Conservation (phyloP, 2,113 vertebrate species). For the Trematocara macrostoma region DNA sequence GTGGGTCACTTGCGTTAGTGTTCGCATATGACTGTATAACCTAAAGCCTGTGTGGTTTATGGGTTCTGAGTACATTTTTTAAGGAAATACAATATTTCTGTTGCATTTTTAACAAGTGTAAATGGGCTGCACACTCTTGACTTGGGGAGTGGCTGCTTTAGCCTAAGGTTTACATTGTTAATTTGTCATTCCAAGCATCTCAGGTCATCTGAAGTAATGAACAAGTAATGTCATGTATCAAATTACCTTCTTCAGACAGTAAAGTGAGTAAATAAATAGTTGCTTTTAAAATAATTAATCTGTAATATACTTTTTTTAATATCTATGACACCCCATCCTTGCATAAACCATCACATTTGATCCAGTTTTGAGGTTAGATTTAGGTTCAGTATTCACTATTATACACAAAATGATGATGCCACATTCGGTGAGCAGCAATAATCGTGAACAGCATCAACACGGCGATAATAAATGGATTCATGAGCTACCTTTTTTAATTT, state of each 20-base stretch:
- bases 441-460: background rate
- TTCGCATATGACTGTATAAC: background rate
- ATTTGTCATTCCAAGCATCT: background rate
- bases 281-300: background rate
- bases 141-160: background rate
- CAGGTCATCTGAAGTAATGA: background rate
- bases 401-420: rapidly evolving
- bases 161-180: background rate
- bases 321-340: background rate
- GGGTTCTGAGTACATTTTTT: background rate
- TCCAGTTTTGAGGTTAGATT: background rate
- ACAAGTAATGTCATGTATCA: background rate
- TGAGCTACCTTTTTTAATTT: background rate
- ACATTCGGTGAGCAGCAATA: background rate
- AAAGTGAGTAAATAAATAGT: background rate
- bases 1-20: background rate
- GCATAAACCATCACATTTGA: background rate
- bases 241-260: background rate
- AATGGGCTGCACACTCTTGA: background rate
- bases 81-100: background rate
- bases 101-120: background rate
- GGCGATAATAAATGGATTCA: background rate
- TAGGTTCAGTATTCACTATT: background rate
- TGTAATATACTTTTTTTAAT: background rate
- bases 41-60: background rate